Base-by-base conservation (phyloP, 2,888 invertebrate genomes). In the Coelopa pilipes region DNA sequence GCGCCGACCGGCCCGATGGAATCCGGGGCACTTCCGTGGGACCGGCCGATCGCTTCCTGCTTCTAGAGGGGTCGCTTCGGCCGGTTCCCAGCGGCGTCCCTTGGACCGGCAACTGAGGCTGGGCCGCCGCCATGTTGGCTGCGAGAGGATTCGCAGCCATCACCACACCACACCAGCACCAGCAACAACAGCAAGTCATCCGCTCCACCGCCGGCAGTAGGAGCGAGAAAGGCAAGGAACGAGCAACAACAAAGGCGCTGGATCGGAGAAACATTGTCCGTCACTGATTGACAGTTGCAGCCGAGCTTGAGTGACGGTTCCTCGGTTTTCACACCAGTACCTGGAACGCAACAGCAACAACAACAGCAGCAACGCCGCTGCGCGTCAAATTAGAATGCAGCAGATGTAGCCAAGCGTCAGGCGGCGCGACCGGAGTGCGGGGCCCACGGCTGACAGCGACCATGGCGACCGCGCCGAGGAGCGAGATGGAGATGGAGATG, bases 311-410 rank as follows among this genome's bases (percentile, higher is more conserved):
- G n/a, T 71, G 65, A 63, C 71, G 55, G 55, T 71, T 34, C 19
- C 63, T 65, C 55, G 71, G 65, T 71, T 71, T 71, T 71, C 71
- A 71, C 71, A 65, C 71, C 71, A 71, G 45, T 7, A 24, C 65
- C 21, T 59, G 68, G 19, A 70, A 72, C 55, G 70, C 66, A 68
- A 74, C 68, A 72, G 47, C 70, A 74, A 74, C 74, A 75, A 45
- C 72, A 69, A 76, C 74, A 63, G 49, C 45, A 63, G n/a, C 24
- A 45, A 62, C 63, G 4, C 24, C n/a, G 45, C 24, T 34, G 7
- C 63, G 53, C 65, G 63, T 53, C 65, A 65, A 71, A 63, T 71
- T 71, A 71, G 63, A 71, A 71, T 71, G 63, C 71, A 71, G 63
- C 71, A 46, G 71, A 65, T 71, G 63, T 65, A 46, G 63, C 65